Base-by-base conservation (phyloP, 2,113 vertebrate species). In the Channa argus region DNA sequence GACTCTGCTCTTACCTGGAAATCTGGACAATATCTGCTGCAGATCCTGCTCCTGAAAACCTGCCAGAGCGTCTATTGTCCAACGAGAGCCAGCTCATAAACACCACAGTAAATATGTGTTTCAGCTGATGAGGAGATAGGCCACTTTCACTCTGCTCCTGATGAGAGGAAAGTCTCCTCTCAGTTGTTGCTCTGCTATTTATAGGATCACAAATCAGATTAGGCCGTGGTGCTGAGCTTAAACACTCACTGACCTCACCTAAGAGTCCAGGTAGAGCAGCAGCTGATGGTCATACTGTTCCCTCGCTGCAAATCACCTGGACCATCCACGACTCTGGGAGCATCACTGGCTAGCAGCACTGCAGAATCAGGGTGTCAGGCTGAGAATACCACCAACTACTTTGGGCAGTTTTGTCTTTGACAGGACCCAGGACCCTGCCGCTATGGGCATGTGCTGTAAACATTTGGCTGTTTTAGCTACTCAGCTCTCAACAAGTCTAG, bases 131-230 rank as follows among this genome's bases (percentile, higher is more conserved):
- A 58, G 8, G n/a, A 62, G n/a, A 5, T 24, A 24, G 24, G 4
- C 59, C 8, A 0, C 63, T 61, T 61, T 74, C 15, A n/a, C 67
- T 63, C 45, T 9, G 5, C 38, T 43, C 61, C 67, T 5, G 64
- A 62, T 68, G 59, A 12, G 4, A 69, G 14, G 44, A 49, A 15
- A 50, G 33, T n/a, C 51, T 4, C 46, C 54, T 44, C 53, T 4
- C 61, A 41, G 60, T 9, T 24, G 1, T 24, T 2, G 41, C 47
- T 60, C 63, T 9, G 59, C 75, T 91, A 85, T 81, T 86, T 83
- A 85, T 85, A 91, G 80, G 33, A 59, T 14, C n/a, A 45, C 61
- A 74, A 88, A 89, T 68, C 39, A 84, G 89, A 87, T 89, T 83
- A 83, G 71, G 10, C 11, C 36, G 53, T 8, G 8, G 14, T 12